phyloP scores from a whole-genome alignment of 2,888 invertebrate genomes.

The Luperina nickerlii region DNA sequence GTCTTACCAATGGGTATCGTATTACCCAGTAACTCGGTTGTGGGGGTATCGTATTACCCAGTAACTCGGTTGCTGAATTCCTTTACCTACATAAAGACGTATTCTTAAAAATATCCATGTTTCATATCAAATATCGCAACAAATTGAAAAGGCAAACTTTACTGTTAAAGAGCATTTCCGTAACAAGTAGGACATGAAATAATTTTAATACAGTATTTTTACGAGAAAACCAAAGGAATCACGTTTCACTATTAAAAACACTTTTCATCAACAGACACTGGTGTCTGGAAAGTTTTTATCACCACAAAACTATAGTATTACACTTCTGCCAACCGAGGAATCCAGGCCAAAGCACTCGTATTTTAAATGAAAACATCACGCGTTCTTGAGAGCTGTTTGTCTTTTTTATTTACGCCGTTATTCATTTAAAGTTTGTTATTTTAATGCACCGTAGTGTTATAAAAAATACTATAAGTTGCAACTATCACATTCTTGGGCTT shows the following conservation, averaged over 20 bases:
- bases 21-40: too few species aligned
- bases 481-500: background rate
- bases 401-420: constrained; percentile 29
- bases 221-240: constrained; percentile 25
- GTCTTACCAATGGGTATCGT: too few species aligned
- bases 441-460: constrained; percentile 5
- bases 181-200: constrained; percentile 1
- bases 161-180: background rate
- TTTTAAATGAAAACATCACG: constrained; percentile 53
- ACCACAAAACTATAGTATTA: constrained; percentile 28
- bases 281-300: constrained; percentile 47
- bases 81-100: background rate
- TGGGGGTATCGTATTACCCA: too few species aligned
- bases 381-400: constrained; percentile 35
- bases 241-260: constrained; percentile 23
- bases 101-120: background rate
- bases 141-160: background rate
- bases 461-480: background rate
- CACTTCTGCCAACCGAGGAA: constrained; percentile 29
- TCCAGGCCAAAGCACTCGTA: constrained; percentile 50
- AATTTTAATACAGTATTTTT: constrained; percentile 28
- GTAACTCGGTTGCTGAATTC: background rate
- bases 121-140: background rate
- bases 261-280: constrained; percentile 30
- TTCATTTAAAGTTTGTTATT: constrained; percentile 29